Percentiles rank a stretch among this genome's conserved stretches.
These are phyloP conservation scores for Drosophila truncata DNA, from an alignment of 1,140 invertebrate species.

Conservation along the genomic window DNA sequence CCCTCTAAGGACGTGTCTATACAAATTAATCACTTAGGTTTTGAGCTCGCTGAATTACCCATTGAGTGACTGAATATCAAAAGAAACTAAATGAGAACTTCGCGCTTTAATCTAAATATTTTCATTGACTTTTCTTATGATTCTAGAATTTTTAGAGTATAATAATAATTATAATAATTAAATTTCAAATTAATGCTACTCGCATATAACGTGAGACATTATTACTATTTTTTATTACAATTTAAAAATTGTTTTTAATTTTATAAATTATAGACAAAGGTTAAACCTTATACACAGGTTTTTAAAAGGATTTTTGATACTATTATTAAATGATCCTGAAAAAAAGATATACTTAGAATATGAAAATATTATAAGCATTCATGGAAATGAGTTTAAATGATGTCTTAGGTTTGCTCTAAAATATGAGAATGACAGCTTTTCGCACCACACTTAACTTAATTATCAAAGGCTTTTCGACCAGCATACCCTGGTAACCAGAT, in stretches of 20 bases:
- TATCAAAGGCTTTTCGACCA: constrained; percentile 32
- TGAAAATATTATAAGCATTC: not conserved
- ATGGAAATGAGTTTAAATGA: not conserved
- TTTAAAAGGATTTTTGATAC: too few relatives aligned
- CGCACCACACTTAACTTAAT: constrained; percentile 10
- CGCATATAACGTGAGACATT: too few relatives aligned
- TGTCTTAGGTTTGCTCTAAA: not conserved
- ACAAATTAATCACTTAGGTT: not conserved
- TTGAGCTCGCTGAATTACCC: not conserved
- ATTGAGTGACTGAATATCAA: not conserved
- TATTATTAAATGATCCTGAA: not conserved
- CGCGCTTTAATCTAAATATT: too few relatives aligned
- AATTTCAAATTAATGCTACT: too few relatives aligned
- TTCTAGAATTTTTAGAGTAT: too few relatives aligned
- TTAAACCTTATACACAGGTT: too few relatives aligned
- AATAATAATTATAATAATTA: too few relatives aligned
- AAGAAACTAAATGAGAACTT: too few relatives aligned
- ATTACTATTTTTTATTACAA: too few relatives aligned
- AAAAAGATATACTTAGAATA: not conserved
- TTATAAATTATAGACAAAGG: too few relatives aligned
- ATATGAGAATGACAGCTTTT: not conserved
- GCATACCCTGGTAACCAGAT: constrained; percentile 50
- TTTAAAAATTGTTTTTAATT: too few relatives aligned
- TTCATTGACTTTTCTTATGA: too few relatives aligned
- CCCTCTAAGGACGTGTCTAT: not conserved